Conservation (phyloP, 2,113 vertebrate genomes). For the Andinoacara biseriatus region DNA sequence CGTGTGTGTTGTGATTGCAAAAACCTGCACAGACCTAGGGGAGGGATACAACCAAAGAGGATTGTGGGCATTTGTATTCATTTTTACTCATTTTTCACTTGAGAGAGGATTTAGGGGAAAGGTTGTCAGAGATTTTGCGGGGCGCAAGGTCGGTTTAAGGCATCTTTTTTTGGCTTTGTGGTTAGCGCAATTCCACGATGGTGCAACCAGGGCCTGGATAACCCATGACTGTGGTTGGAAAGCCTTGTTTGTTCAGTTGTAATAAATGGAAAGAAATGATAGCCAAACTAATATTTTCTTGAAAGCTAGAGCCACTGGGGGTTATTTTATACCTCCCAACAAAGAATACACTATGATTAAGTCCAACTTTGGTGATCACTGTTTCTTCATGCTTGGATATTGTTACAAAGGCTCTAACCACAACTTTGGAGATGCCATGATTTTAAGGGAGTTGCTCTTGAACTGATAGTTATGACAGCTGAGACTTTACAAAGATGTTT, state of each 20-base stretch:
- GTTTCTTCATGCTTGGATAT: slow-evolving; percentile 42
- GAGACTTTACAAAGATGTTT: background rate
- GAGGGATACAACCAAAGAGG: slow-evolving; percentile 42
- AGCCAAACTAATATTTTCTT: slow-evolving; percentile 43
- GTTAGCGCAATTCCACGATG: slow-evolving; percentile 39
- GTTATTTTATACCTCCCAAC: slow-evolving; percentile 42
- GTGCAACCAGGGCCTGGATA: slow-evolving; percentile 43
- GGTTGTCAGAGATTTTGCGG: slow-evolving; percentile 48
- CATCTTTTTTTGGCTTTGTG: slow-evolving; percentile 44
- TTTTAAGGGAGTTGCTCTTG: background rate
- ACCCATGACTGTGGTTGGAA: slow-evolving; percentile 33
- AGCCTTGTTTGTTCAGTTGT: slow-evolving; percentile 41
- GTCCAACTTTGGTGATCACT: slow-evolving; percentile 29
- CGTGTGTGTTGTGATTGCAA: slow-evolving; percentile 23
- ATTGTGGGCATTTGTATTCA: slow-evolving; percentile 63
- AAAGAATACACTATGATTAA: slow-evolving; percentile 52
- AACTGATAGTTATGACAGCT: background rate
- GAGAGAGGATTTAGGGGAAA: slow-evolving; percentile 54
- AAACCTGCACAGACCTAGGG: slow-evolving; percentile 20
- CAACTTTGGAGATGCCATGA: slow-evolving; percentile 3
- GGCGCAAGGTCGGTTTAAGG: slow-evolving; percentile 44
- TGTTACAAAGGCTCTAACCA: slow-evolving; percentile 36
- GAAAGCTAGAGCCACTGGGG: slow-evolving; percentile 17
- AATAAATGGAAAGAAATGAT: slow-evolving; percentile 51
- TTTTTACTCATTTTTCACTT: slow-evolving; percentile 59